Evolutionary conservation across 2,797 vertebrate genomes (phyloP), one percentile per base, ranked within the genome.

Genomic region (Margarornis squamiger): DNA sequence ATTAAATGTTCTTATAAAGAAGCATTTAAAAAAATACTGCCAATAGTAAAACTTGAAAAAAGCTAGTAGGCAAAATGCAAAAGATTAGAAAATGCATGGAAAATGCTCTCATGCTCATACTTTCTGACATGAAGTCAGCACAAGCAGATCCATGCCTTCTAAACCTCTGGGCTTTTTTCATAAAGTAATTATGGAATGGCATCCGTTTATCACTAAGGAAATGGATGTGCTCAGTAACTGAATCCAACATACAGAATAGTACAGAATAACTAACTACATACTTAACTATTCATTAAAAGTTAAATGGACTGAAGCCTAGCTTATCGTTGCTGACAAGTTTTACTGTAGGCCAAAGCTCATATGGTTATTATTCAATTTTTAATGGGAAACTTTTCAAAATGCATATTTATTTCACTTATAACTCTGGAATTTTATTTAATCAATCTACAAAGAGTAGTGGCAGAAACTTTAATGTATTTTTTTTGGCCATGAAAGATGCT

Each of bases 181-280:
- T 57, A 76, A 94, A 91, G 46, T 72, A 83, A 88, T 95, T 81
- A 86, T 34, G 24, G 43, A 73, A 91, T 66, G 30, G 12, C 75
- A 92, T 34, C 52, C 38, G 4, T 94, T 92, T 94, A 76, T 95
- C 57, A 87, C 62, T 86, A 41, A 75, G 32, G 72, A 78, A 93
- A 82, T 67, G 58, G 54, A 92, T 55, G 62, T 55, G 20, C 54
- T 83, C 41, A 83, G 66, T 46, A 90, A 78, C 73, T 93, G 81
- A 93, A 88, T 66, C 38, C 24, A 71, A 75, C 51, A 51, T 15
- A 29, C 11, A 34, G 36, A 51, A 51, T 41, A 39, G 17, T 61
- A 54, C 5, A 55, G 15, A 72, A 30, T 78, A 71, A 55, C 23
- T 36, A 85, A 39, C 55, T 75, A 62, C 26, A 34, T 59, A 77